phyloP scores from a whole-genome alignment of 2,797 vertebrate genomes.

The Gorsachius magnificus region DNA sequence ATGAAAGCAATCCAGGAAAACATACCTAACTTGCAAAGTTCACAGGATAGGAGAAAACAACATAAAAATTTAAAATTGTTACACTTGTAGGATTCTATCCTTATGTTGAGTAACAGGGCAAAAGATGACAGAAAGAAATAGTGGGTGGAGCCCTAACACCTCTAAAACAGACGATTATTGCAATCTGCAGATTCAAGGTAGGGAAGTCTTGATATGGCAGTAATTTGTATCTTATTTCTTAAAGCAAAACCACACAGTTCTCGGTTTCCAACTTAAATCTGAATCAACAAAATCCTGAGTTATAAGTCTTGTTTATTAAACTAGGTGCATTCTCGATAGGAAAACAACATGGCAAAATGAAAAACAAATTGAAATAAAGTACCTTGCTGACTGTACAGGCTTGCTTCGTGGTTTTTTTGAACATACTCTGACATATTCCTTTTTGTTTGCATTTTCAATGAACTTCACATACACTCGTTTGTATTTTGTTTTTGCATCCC shows the following conservation, averaged over 20 bases:
- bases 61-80: neutral
- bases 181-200: neutral
- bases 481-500: conserved; percentile 94
- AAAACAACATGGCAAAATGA: neutral
- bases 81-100: neutral
- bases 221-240: neutral
- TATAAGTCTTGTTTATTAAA: neutral
- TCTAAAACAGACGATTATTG: neutral
- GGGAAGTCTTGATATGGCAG: neutral
- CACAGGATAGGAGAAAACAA: neutral
- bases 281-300: neutral
- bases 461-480: conserved; percentile 97
- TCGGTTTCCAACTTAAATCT: neutral
- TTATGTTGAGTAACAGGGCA: neutral
- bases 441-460: conserved; percentile 97
- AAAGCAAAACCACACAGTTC: neutral
- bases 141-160: neutral
- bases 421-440: conserved; percentile 96
- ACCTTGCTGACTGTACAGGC: conserved; percentile 91
- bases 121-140: neutral
- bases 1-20: neutral
- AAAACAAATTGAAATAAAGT: conserved; percentile 55
- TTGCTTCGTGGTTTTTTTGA: conserved; percentile 94
- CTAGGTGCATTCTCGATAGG: neutral
- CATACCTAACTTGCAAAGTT: neutral